Percentiles rank a stretch among this genome's conserved stretches.
phyloP scores from a whole-genome alignment of 2,797 vertebrate genomes.

The Tenualosa ilisha region DNA sequence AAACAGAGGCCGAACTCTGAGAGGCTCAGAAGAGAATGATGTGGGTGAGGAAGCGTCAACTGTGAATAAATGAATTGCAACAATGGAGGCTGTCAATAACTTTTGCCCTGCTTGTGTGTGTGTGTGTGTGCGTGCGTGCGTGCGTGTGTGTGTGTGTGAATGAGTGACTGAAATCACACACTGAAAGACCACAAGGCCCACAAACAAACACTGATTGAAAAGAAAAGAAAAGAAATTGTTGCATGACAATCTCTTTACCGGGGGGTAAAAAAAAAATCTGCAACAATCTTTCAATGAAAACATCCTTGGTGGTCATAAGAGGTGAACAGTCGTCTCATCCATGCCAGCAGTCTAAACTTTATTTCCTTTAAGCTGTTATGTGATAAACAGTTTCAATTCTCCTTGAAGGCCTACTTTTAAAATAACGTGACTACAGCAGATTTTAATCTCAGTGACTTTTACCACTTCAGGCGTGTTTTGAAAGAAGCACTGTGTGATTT shows the following conservation, averaged over 20 bases:
- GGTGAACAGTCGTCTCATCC: not conserved
- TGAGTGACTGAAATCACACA: not conserved
- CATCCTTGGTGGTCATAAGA: not conserved
- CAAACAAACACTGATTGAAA: slow-evolving; percentile 9
- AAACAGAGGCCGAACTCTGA: not conserved
- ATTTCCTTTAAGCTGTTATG: not conserved
- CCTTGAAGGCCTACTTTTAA: not conserved
- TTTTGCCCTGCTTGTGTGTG: slow-evolving; percentile 5
- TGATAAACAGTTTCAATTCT: not conserved
- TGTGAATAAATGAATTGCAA: slow-evolving; percentile 18
- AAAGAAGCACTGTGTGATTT: not conserved
- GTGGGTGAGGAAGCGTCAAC: slow-evolving; percentile 11
- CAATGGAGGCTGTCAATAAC: slow-evolving; percentile 20
- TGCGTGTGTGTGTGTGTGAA: slow-evolving; percentile 17
- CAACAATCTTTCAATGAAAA: not conserved
- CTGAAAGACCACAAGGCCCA: not conserved
- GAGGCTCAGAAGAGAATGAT: slow-evolving; percentile 5
- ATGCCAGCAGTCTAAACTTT: not conserved
- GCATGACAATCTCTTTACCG: not conserved
- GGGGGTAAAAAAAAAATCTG: not conserved
- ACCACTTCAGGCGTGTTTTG: not conserved
- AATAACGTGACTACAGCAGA: not conserved
- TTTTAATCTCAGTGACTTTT: not conserved
- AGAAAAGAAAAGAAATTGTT: not conserved
- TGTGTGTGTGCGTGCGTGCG: slow-evolving; percentile 5